A percentile compares a stretch with the other conserved stretches of the same genome.
phyloP scores from a whole-genome alignment of 2,888 invertebrate genomes.

The Drosophila recens region DNA sequence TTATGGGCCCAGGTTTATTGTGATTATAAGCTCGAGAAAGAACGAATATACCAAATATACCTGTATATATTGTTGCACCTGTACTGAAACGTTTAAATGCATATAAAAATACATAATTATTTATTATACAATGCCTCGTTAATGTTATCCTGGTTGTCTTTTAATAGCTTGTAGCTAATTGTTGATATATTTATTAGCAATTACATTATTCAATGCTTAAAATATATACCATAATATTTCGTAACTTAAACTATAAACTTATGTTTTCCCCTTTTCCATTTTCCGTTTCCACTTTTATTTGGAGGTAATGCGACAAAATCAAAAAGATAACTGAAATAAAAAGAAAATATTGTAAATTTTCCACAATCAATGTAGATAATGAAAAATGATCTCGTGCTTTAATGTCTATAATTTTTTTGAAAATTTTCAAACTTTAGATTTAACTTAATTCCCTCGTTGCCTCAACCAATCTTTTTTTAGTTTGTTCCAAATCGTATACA shows the following conservation, averaged over 20 bases:
- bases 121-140: constrained; percentile 40
- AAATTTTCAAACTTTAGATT: neutral
- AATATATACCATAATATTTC: constrained; percentile 1
- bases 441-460: neutral
- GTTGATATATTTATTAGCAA: constrained; percentile 16
- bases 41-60: constrained; percentile 12
- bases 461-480: neutral
- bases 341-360: neutral
- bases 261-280: neutral
- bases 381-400: neutral
- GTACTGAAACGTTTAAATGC: constrained; percentile 42
- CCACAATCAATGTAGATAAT: constrained; percentile 4
- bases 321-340: constrained; percentile 15
- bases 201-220: neutral
- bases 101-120: constrained; percentile 42
- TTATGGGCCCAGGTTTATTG: constrained; percentile 67
- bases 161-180: constrained; percentile 46
- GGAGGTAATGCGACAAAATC: constrained; percentile 64
- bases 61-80: constrained; percentile 41
- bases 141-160: constrained; percentile 30
- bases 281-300: neutral
- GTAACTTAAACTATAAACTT: constrained; percentile 2
- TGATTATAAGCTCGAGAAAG: constrained; percentile 56
- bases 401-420: neutral
- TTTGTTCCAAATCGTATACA: neutral